These are phyloP conservation scores for Idaea biselata DNA, from an alignment of 2,888 invertebrate genomes.

Conservation along the genomic window DNA sequence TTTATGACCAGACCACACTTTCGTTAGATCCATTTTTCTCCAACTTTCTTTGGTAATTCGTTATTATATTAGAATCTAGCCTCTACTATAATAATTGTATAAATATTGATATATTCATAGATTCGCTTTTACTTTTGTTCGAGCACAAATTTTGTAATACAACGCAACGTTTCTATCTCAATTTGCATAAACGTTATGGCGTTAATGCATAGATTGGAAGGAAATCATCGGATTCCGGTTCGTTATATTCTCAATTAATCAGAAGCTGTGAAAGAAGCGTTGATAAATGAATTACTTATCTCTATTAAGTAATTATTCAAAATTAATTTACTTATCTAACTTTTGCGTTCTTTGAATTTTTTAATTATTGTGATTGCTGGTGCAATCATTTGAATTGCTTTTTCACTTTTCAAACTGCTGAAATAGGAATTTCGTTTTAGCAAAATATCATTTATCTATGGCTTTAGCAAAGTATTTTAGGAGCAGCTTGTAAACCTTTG, in stretches of 20 bases:
- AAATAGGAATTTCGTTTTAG: too few species aligned
- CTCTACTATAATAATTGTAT: conserved; percentile 6
- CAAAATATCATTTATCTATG: too few species aligned
- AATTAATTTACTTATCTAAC: neutral
- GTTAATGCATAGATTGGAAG: neutral
- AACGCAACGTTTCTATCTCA: conserved; percentile 9
- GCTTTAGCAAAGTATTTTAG: too few species aligned
- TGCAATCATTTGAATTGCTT: too few species aligned
- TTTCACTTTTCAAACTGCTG: too few species aligned
- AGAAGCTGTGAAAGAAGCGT: neutral
- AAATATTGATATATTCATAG: conserved; percentile 12
- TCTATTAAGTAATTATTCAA: neutral
- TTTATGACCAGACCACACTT: neutral
- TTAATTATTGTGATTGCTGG: too few species aligned
- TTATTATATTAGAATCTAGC: neutral
- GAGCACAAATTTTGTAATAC: conserved; percentile 14
- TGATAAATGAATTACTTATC: neutral
- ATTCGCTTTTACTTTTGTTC: conserved; percentile 19
- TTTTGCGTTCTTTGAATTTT: neutral
- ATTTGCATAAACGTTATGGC: conserved; percentile 12
- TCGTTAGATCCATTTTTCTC: neutral
- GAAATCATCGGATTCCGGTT: neutral
- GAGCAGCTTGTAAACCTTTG: too few species aligned
- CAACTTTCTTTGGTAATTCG: neutral
- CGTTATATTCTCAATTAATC: neutral